phyloP scores from a whole-genome alignment of 2,797 vertebrate genomes.

The Nyctalus aviator region DNA sequence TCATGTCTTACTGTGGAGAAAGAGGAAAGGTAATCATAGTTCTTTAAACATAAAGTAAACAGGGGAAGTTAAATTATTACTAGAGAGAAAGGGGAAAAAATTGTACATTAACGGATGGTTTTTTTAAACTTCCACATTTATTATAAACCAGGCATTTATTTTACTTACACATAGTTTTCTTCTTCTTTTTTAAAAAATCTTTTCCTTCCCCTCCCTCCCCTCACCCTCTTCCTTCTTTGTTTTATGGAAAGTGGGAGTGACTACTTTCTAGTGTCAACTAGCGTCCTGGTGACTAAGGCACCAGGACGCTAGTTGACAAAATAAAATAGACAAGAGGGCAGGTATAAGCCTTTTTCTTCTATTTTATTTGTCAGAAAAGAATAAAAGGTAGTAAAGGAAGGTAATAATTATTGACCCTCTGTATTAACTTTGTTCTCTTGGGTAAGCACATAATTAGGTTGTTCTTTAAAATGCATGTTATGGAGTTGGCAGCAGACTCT shows the following conservation, averaged over 20 bases:
- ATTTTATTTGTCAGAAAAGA: constrained; percentile 68
- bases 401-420: constrained; percentile 78
- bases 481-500: constrained; percentile 57
- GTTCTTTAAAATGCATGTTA: constrained; percentile 73
- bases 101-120: neutral
- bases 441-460: constrained; percentile 69
- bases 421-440: constrained; percentile 71
- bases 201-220: neutral
- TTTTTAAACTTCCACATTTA: neutral
- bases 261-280: too few relatives aligned
- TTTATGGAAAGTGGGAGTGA: neutral
- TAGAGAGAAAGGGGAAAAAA: neutral
- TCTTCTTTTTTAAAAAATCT: neutral
- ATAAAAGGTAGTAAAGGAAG: constrained; percentile 56
- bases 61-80: neutral
- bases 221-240: rapidly evolving
- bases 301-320: constrained; percentile 14
- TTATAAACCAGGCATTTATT: constrained; percentile 11
- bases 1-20: neutral
- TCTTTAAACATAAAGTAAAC: neutral
- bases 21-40: neutral
- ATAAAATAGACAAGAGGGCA: constrained; percentile 46
- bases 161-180: neutral
- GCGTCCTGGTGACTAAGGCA: neutral
- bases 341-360: neutral